These are phyloP conservation scores for Eilema griseolum DNA, from an alignment of 2,888 invertebrate genomes.

Conservation along the genomic window DNA sequence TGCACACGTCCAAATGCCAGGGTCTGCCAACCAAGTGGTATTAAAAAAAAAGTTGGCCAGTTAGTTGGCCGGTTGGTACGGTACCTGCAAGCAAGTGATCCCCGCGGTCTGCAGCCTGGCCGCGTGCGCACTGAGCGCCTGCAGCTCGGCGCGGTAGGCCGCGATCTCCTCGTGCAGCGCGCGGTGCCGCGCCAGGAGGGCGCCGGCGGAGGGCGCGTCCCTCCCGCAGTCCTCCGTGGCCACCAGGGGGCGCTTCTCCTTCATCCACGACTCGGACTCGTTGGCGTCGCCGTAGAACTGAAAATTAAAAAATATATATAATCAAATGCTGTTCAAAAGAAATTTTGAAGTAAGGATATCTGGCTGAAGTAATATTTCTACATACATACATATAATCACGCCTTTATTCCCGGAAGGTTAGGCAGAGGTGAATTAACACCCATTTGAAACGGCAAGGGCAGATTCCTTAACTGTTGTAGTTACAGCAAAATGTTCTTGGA, in stretches of 20 bases:
- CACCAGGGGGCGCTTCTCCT: slow-evolving; percentile 97
- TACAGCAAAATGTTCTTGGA: no score
- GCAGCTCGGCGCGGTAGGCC: slow-evolving; percentile 95
- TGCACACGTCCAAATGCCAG: no score
- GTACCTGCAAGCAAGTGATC: slow-evolving; percentile 79
- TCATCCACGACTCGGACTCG: slow-evolving; percentile 99
- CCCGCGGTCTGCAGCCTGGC: slow-evolving; percentile 91
- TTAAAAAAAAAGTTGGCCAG: no score
- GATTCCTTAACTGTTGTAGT: no score
- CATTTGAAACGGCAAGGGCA: no score
- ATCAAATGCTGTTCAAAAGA: no score
- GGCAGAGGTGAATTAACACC: no score
- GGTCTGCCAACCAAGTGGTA: no score
- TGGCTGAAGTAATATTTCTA: no score
- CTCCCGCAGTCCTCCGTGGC: slow-evolving; percentile 96
- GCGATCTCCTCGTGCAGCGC: slow-evolving; percentile 95
- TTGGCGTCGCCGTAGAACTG: slow-evolving; percentile 98
- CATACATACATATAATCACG: no score
- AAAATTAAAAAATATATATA: neutral
- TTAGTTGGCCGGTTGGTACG: no score
- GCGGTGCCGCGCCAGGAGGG: slow-evolving; percentile 94
- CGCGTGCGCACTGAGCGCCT: slow-evolving; percentile 93
- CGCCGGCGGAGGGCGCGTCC: slow-evolving; percentile 96
- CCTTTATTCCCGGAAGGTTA: no score
- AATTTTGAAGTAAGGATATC: neutral